Evolutionary conservation across 2,888 invertebrate genomes (phyloP).

Genomic region (Thymelicus lineola): DNA sequence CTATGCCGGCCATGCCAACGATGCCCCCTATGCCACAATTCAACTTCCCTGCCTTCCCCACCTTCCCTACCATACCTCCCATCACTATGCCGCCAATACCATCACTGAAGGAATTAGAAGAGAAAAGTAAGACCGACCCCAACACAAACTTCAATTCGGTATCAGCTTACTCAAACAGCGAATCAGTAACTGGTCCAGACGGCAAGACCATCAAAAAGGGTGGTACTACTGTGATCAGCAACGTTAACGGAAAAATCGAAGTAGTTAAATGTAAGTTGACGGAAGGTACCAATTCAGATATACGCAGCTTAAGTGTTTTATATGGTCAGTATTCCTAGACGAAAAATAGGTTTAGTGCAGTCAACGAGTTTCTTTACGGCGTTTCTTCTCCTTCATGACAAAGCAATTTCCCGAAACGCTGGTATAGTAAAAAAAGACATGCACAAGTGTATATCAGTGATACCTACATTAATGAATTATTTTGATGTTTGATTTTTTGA

Average conservation of each 20-base stretch:
- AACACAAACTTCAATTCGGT: constrained; percentile 53
- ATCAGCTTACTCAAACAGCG: constrained; percentile 46
- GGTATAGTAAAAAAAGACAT: too few species aligned
- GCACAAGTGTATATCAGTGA: too few species aligned
- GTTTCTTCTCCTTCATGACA: too few species aligned
- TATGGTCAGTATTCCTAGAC: too few species aligned
- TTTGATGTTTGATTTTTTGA: too few species aligned
- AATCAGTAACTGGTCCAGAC: constrained; percentile 42
- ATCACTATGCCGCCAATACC: not conserved
- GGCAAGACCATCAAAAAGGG: constrained; percentile 52
- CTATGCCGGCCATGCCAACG: not conserved
- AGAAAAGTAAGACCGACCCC: constrained; percentile 24
- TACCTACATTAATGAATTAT: too few species aligned
- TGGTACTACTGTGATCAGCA: constrained; percentile 50
- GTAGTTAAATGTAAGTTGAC: constrained; percentile 45
- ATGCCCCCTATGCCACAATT: not conserved
- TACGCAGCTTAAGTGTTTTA: too few species aligned
- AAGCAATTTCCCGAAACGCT: too few species aligned
- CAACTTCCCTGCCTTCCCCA: not conserved
- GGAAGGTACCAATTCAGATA: too few species aligned
- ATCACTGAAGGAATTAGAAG: constrained; percentile 5
- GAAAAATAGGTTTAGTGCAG: too few species aligned
- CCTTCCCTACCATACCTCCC: constrained; percentile 11
- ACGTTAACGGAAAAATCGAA: constrained; percentile 52
- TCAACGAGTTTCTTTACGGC: too few species aligned